Base-by-base conservation (phyloP, 2,888 invertebrate genomes). In the Mantis religiosa region DNA sequence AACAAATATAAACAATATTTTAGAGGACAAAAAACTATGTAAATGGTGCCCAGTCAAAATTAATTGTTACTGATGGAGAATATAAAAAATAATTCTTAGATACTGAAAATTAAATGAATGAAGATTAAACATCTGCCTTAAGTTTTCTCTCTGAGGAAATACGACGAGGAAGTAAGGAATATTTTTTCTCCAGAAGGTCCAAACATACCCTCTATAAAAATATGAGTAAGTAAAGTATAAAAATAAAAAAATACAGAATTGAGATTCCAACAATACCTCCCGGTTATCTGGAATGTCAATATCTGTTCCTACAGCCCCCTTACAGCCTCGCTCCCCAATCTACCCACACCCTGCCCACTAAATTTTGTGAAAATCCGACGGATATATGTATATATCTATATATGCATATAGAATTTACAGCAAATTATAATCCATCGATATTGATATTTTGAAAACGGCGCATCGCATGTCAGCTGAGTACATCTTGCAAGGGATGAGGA, bases 351-450 rank as follows among this genome's bases (percentile, higher is more conserved):
- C 87, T 87, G 82, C 87, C 87, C 87, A 82, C 87, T 87, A 87
- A 87, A 87, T 87, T 82, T 82, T 82, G 87, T 82, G 82, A 82
- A 87, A 82, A 87, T 86, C 86, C 81, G 86, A 87, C 25, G 41
- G 28, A 82, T 87, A 87, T 87, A 82, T 71, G 54, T 71, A 71
- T 71, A 71, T 71, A 71, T 71, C 54, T 71, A 71, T 71, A 71
- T 71, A 71, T 71, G 54, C 54, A 71, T 87, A 71, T 87, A 87
- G 87, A 87, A 87, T 87, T 82, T 87, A 87, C 87, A 82, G 82
- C 87, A 87, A 87, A 87, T 87, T 87, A 82, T 87, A 87, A 87
- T 87, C 87, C 87, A 82, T 82, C 87, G 82, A 87, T 87, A 87
- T 87, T 87, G 28, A 87, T 87, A 87, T 87, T 87, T 27, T 87